Base-by-base conservation (phyloP, 2,888 invertebrate genomes). In the Chaetogeoica ovagalla region DNA sequence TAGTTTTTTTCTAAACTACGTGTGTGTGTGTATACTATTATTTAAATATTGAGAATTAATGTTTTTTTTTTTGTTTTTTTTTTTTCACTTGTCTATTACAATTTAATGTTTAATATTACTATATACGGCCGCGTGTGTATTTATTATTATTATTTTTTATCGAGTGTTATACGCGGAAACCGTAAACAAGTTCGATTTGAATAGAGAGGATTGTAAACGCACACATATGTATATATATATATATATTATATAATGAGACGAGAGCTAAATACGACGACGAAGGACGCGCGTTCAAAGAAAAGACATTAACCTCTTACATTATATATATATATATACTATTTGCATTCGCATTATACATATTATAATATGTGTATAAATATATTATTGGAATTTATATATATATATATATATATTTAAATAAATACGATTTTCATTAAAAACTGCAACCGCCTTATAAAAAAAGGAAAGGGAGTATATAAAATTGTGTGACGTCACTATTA, bases 291-390 rank as follows among this genome's bases (percentile, higher is more conserved):
- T 17, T 73, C n/a, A 15, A 63, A 52, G 73, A 73, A 37, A 37
- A 63, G 52, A 63, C 73, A 17, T 73, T 73, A 52, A 63, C 73
- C 73, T 63, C 63, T 63, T 37, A 52, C 52, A 37, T 43, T 71
- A 30, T 30, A 30, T 30, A 30, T 30, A 30, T 30, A 30, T 30
- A 30, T 52, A 48, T 19, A n/a, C 30, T 72, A 72, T 60, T 62
- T 13, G 48, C 48, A n/a, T 72, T n/a, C 23, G 60, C 9, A n/a
- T 63, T 39, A 19, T 19, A 63, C 43, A 21, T 39, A 63, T 39
- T n/a, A 13, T 65, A 13, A n/a, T n/a, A 65, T 39, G n/a, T 63
- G 5, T 39, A 39, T n/a, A n/a, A 63, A 63, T 19, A 19, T 63
- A 39, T n/a, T 19, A 63, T 63, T 30, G 63, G 63, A 63, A 63